Evolutionary conservation across 1,140 invertebrate genomes (phyloP), one percentile per base, ranked within the genome.

Genomic region (Heliconius himera): DNA sequence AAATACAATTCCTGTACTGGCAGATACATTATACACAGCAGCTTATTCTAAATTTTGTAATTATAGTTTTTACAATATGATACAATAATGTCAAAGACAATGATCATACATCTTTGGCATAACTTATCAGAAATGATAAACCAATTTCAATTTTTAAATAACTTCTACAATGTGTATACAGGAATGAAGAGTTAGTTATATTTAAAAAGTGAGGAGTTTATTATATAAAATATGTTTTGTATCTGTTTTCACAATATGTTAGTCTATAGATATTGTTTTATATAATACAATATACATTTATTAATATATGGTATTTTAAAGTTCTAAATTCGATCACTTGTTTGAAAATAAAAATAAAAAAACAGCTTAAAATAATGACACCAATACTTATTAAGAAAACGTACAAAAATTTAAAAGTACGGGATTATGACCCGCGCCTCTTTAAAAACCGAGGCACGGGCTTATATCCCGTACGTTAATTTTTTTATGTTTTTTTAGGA

Each of bases 71-170:
- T 72, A 81, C 26, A 26, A 77, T 70, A 78, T 78, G 66, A 41
- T 80, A 74, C 33, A 54, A 81, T 74, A 73, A 81, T 72, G 82
- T 29, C 60, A 66, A 66, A 66, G 54, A 79, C 84, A 89, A 89
- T 87, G 86, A 86, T 85, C 81, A 85, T 78, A 51, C 77, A 81
- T 83, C 89, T 90, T 90, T 90, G 89, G 88, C 88, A 85, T 84
- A 78, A 81, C 22, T 81, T 60, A 66, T 29, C 9, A 66, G 22
- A 26, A 29, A 66, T 66, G 60, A 11, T 66, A 66, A 26, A 66
- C 13, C 13, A 29, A 66, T 66, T 66, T 11, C 8, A 66, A 11
- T 26, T 66, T 13, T 26, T 29, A 22, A 13, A 26, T 66, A 22
- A 66, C 13, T 29, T 66, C 60, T 66, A 66, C 22, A 66, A 29